A percentile compares a stretch with the other conserved stretches of the same genome.
phyloP scores from a whole-genome alignment of 2,888 invertebrate genomes.

The Pyrochroa serraticornis region DNA sequence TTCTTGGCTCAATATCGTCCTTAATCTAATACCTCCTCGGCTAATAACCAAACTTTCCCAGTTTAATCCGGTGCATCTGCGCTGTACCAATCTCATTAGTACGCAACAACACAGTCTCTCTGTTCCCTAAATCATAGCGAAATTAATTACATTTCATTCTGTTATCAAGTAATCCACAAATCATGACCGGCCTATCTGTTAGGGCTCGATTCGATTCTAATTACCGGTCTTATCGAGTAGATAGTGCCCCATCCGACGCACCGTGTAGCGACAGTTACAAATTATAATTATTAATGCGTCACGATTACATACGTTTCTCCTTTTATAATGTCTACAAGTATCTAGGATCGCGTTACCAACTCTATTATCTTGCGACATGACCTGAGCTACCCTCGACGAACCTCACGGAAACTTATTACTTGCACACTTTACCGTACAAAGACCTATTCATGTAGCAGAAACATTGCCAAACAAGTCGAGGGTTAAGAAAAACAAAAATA shows the following conservation, averaged over 20 bases:
- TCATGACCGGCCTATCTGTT: conserved; percentile 53
- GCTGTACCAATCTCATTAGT: conserved; percentile 47
- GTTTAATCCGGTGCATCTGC: conserved; percentile 39
- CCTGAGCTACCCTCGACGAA: no score
- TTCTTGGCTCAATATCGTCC: conserved; percentile 31
- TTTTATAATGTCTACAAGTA: conserved; percentile 1
- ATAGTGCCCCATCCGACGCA: conserved; percentile 40
- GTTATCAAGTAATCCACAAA: conserved; percentile 58
- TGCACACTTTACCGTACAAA: no score
- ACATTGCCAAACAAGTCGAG: no score
- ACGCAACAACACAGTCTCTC: conserved; percentile 45
- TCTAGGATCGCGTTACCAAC: no score
- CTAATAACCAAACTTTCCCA: conserved; percentile 45
- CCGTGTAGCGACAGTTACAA: conserved; percentile 40
- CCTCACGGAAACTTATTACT: no score
- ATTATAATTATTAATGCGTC: conserved; percentile 40
- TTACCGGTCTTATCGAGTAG: conserved; percentile 47
- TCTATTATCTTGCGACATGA: no score
- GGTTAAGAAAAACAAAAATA: no score
- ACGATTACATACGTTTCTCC: conserved; percentile 33
- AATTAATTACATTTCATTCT: conserved; percentile 57
- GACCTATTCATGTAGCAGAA: no score
- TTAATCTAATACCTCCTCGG: conserved; percentile 34
- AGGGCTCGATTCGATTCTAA: conserved; percentile 54
- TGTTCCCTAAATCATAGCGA: conserved; percentile 50